Evolutionary conservation across 2,797 vertebrate species (phyloP).

Genomic region (Channa striata): DNA sequence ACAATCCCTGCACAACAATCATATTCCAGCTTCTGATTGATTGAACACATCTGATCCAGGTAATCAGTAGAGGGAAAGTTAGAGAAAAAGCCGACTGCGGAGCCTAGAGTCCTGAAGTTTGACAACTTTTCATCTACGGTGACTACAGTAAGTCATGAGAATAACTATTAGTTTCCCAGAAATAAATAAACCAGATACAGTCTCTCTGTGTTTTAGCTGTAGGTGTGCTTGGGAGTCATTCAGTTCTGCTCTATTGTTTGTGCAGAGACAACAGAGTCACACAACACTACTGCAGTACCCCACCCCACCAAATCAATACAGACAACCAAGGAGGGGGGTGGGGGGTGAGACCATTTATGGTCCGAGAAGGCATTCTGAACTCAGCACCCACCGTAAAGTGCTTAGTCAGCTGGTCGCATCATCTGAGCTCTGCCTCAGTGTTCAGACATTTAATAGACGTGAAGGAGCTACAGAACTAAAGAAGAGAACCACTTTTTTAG

Average conservation of each 20-base stretch:
- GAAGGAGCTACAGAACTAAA: slow-evolving; percentile 1
- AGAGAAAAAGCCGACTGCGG: no score
- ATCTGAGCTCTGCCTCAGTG: slow-evolving; percentile 4
- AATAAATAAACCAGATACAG: neutral
- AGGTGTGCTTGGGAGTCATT: neutral
- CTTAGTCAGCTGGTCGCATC: slow-evolving; percentile 29
- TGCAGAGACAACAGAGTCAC: slow-evolving; percentile 38
- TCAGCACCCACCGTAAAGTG: slow-evolving; percentile 17
- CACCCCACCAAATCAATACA: slow-evolving; percentile 68
- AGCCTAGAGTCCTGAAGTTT: no score
- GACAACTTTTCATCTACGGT: no score
- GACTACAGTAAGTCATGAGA: neutral
- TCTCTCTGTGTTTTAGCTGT: neutral
- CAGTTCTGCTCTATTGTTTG: slow-evolving; percentile 19
- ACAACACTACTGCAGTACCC: slow-evolving; percentile 61
- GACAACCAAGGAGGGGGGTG: neutral
- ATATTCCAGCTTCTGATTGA: no score
- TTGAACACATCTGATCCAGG: no score
- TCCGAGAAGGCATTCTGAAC: slow-evolving; percentile 29
- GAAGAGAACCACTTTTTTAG: no score
- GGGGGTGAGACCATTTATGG: slow-evolving; percentile 8
- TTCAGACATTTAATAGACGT: slow-evolving; percentile 2
- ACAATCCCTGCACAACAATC: no score
- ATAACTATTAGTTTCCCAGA: neutral
- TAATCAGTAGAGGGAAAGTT: no score